Conservation (phyloP, 2,888 invertebrate genomes). For the Chloroclysta siterata region DNA sequence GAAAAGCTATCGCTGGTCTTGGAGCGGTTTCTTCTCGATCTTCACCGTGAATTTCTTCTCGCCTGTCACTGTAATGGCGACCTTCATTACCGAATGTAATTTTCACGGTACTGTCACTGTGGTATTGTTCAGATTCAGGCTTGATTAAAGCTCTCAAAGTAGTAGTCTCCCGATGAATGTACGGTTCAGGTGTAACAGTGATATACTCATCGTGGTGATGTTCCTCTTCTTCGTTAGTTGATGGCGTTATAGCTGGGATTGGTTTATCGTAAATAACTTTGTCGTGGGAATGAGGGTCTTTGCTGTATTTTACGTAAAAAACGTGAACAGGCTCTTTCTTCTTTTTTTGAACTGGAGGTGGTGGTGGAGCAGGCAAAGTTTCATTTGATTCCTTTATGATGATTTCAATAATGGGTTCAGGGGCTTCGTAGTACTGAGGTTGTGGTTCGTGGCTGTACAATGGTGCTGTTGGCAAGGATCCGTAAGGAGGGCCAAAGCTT, state of each 20-base stretch:
- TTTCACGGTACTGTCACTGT: constrained; percentile 91
- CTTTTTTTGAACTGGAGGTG: constrained; percentile 78
- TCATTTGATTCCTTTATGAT: constrained; percentile 96
- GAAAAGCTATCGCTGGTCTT: constrained; percentile 85
- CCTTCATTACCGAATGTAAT: constrained; percentile 92
- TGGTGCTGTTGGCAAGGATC: constrained; percentile 74
- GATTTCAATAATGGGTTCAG: constrained; percentile 96
- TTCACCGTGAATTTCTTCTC: constrained; percentile 67
- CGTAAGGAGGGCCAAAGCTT: constrained; percentile 78
- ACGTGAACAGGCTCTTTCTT: constrained; percentile 94
- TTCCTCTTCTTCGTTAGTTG: constrained; percentile 86
- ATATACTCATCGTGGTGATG: constrained; percentile 83
- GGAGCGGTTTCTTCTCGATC: constrained; percentile 87
- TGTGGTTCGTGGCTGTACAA: constrained; percentile 77
- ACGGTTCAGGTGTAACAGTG: constrained; percentile 82
- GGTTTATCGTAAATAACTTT: constrained; percentile 92
- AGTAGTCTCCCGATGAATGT: constrained; percentile 88
- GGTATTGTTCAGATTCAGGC: constrained; percentile 93
- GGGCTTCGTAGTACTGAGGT: constrained; percentile 88
- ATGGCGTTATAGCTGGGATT: constrained; percentile 90
- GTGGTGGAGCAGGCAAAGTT: constrained; percentile 87
- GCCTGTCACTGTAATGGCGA: constrained; percentile 70
- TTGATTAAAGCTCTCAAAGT: constrained; percentile 93
- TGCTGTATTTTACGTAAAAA: constrained; percentile 95
- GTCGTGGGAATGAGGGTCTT: constrained; percentile 90